Percentiles rank a stretch among this genome's conserved stretches.
Evolutionary conservation across 2,797 vertebrate species (phyloP).

Genomic region (Manis javanica): DNA sequence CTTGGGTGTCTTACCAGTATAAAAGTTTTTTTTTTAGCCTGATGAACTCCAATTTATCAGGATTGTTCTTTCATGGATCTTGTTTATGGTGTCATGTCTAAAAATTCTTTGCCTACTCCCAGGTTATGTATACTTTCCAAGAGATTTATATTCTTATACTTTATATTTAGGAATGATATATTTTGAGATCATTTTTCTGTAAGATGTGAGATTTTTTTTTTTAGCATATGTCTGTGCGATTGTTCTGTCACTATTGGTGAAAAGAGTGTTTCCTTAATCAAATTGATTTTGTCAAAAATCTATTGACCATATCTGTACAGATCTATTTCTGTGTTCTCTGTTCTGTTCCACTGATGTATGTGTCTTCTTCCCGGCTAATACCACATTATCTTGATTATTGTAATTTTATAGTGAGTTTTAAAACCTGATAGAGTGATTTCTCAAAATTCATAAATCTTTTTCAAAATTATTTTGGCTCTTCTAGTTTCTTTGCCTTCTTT

Average conservation of each 20-base stretch:
- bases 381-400: neutral
- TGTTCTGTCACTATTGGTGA: neutral
- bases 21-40: neutral
- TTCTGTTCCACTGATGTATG: neutral
- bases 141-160: neutral
- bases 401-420: neutral
- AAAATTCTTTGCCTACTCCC: neutral
- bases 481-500: neutral
- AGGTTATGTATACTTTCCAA: neutral
- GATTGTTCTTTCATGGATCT: neutral
- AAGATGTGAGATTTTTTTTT: neutral
- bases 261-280: neutral
- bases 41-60: neutral
- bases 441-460: neutral
- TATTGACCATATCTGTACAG: neutral
- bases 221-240: neutral
- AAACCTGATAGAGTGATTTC: neutral
- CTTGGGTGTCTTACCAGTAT: neutral
- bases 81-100: neutral
- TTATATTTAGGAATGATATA: neutral
- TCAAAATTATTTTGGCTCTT: neutral
- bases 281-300: neutral
- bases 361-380: neutral
- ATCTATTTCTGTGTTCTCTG: neutral
- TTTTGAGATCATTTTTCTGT: neutral